A percentile compares a stretch with the other conserved stretches of the same genome.
phyloP scores from a whole-genome alignment of 1,140 invertebrate genomes.

The Ceratoteleas bidentatus region DNA sequence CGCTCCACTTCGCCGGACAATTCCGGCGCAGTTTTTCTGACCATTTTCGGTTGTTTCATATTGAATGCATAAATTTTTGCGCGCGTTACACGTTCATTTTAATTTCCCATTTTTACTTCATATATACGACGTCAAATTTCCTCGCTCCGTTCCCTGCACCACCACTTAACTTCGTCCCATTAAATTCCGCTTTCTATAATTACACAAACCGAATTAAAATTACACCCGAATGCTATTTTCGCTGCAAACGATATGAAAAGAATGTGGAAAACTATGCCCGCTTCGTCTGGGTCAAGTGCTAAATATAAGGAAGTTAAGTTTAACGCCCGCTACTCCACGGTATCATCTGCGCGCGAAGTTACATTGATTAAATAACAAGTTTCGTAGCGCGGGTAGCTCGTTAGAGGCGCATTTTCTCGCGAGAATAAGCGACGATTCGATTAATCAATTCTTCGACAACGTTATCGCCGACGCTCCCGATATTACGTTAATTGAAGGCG shows the following conservation, averaged over 20 bases:
- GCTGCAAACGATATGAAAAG: constrained; percentile 25
- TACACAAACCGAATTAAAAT: constrained; percentile 15
- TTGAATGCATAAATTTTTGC: too few species aligned
- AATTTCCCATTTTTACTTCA: background rate
- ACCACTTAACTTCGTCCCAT: constrained; percentile 3
- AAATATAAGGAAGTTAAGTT: constrained; percentile 55
- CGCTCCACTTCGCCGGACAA: too few species aligned
- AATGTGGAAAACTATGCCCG: constrained; percentile 33
- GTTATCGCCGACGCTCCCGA: constrained; percentile 17
- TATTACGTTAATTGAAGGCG: constrained; percentile 31
- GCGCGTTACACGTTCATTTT: background rate
- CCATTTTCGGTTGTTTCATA: background rate
- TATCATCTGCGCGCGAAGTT: constrained; percentile 36
- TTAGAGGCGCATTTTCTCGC: constrained; percentile 39
- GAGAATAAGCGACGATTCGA: constrained; percentile 34
- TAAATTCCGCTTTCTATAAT: background rate
- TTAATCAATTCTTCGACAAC: constrained; percentile 46
- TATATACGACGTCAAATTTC: background rate
- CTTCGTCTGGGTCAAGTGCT: constrained; percentile 42
- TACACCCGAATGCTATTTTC: constrained; percentile 23
- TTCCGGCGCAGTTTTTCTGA: too few species aligned
- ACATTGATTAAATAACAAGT: constrained; percentile 56
- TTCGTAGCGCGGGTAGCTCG: constrained; percentile 23
- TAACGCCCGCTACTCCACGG: constrained; percentile 4
- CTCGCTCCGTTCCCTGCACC: background rate